A percentile compares a stretch with the other conserved stretches of the same genome.
These are phyloP conservation scores for Drosophila athabasca DNA, from an alignment of 1,140 invertebrate genomes.

Conservation along the genomic window DNA sequence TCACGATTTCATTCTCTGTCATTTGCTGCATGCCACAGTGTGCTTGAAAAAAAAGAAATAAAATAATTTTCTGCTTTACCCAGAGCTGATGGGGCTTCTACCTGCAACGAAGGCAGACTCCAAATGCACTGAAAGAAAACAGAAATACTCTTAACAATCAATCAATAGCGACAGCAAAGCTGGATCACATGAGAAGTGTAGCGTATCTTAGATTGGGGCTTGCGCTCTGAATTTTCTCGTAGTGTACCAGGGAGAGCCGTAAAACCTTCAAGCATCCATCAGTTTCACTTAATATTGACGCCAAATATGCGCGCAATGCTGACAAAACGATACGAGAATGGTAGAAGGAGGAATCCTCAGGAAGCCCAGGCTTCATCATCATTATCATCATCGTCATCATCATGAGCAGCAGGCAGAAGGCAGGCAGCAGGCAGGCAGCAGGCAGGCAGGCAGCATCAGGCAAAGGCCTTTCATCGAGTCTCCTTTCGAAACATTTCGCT, in stretches of 20 bases:
- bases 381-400: conserved; percentile 4
- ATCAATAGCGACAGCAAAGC: neutral
- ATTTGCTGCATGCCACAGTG: conserved; percentile 83
- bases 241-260: conserved; percentile 32
- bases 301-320: conserved; percentile 82
- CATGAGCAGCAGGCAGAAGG: conserved; percentile 8
- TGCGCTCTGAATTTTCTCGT: neutral
- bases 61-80: conserved; percentile 67
- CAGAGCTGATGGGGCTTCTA: conserved; percentile 39
- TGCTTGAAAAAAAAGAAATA: conserved; percentile 64
- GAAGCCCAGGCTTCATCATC: conserved; percentile 8
- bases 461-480: conserved; percentile 23
- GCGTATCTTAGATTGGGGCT: neutral
- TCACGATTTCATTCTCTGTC: conserved; percentile 83
- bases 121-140: conserved; percentile 14
- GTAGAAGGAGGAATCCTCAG: conserved; percentile 2
- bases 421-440: conserved; percentile 19
- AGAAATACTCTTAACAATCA: conserved; percentile 2
- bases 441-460: conserved; percentile 11
- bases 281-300: conserved; percentile 84
- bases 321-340: conserved; percentile 77
- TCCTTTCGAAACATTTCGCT: conserved; percentile 72
- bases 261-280: conserved; percentile 73
- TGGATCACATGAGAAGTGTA: neutral
- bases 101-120: conserved; percentile 41